Evolutionary conservation across 2,888 invertebrate species (phyloP).

Genomic region (Hyles lineata): DNA sequence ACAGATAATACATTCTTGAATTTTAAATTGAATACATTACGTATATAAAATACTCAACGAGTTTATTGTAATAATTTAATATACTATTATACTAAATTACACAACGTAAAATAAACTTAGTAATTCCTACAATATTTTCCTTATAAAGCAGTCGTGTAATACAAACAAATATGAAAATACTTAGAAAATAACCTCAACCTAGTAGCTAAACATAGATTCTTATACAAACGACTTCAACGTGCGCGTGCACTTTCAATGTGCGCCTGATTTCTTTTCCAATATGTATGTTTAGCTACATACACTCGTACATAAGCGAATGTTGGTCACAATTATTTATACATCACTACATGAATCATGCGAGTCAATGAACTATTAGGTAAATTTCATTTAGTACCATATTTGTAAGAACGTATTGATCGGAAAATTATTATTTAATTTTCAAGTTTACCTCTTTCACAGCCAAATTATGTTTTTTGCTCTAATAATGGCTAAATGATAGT

Average conservation of each 20-base stretch:
- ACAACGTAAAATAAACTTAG: background rate
- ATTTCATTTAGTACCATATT: background rate
- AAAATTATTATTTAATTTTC: background rate
- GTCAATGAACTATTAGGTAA: conserved; percentile 23
- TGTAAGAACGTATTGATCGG: background rate
- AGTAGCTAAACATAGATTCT: conserved; percentile 31
- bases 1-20: too few relatives aligned
- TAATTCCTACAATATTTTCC: background rate
- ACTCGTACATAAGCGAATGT: conserved; percentile 2
- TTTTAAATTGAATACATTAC: too few relatives aligned
- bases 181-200: background rate
- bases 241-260: conserved; percentile 50
- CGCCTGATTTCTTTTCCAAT: conserved; percentile 47
- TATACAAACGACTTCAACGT: conserved; percentile 81
- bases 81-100: background rate
- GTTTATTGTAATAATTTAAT: background rate
- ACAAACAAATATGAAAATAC: background rate
- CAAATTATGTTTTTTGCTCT: background rate
- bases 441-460: background rate
- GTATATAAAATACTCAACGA: background rate
- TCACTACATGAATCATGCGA: background rate
- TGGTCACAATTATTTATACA: background rate
- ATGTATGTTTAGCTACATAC: conserved; percentile 18
- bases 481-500: background rate
- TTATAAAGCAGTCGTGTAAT: conserved; percentile 1